Evolutionary conservation across 1,140 invertebrate genomes (phyloP), one percentile per base, ranked within the genome.

Genomic region (Eumaeus atala): DNA sequence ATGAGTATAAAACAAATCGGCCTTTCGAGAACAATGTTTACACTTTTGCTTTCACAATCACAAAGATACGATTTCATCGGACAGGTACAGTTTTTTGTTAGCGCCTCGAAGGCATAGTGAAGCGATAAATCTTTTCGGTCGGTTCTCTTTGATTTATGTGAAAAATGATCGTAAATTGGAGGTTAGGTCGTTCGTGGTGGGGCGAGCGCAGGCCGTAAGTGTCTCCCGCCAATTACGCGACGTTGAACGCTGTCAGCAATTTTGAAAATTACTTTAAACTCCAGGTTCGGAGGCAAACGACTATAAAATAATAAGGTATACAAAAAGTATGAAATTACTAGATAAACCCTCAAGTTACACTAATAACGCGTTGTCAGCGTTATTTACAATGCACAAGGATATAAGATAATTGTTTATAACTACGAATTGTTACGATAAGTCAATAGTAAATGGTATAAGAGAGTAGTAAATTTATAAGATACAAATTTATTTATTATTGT

Each of bases 91-190:
- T 74, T 72, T 75, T 80, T 72, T 75, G 71, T 71, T 67, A 67
- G 57, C 64, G 53, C 52, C 65, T 56, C 64, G 6, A 28, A 28
- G 21, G 21, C 21, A 28, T 58, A 58, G 64, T 61, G 75, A 63
- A 68, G 69, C 70, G 70, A 86, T 86, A 86, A 84, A 86, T 86
- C 81, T 83, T 72, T 28, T 60, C 62, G 65, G 77, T 70, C 74
- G 78, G 77, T 59, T 54, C 60, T 70, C 79, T 86, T 86, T 86
- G 83, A 84, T 86, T 86, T 86, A 86, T 86, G 79, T 84, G 79
- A 84, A 84, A 86, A 84, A 86, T 83, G 81, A 84, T 65, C 76
- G 71, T 84, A 84, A 84, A 86, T 86, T 86, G 74, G 67, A 82
- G 83, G 81, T 83, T 84, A 77, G 62, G 70, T 58, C 64, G 66